These are phyloP conservation scores for Meloidogyne exigua DNA, from an alignment of 1,140 invertebrate genomes.

Conservation along the genomic window DNA sequence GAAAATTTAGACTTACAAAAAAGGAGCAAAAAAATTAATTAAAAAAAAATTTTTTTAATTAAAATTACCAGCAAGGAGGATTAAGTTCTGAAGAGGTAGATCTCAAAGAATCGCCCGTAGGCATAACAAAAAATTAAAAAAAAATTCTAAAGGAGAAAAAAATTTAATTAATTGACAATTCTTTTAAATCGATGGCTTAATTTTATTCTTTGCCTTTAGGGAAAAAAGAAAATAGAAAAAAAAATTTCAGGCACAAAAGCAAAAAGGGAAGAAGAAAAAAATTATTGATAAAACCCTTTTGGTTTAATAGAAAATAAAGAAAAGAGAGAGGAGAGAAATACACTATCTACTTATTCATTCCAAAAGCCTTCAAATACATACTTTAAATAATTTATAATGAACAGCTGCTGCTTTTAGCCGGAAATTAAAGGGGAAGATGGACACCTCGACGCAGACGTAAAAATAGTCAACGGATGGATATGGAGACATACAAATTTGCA, in stretches of 20 bases:
- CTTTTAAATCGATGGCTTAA: not conserved
- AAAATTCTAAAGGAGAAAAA: not conserved
- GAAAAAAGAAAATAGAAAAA: not conserved
- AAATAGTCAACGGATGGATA: no score
- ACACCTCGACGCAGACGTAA: no score
- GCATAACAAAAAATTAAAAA: not conserved
- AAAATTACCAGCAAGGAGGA: conserved; percentile 59
- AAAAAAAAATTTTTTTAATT: not conserved
- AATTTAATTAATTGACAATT: not conserved
- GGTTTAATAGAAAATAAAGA: not conserved
- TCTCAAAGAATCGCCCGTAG: not conserved
- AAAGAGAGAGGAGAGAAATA: not conserved
- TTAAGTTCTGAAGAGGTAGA: conserved; percentile 70
- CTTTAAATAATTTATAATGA: no score
- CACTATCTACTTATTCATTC: no score
- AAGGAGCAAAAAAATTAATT: no score
- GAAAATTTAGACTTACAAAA: not conserved
- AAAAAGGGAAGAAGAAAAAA: not conserved
- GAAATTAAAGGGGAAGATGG: no score
- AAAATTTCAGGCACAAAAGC: not conserved
- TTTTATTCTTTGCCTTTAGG: not conserved
- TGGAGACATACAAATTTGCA: no score
- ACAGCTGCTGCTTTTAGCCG: no score
- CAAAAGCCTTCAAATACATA: no score
- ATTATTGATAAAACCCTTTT: not conserved